Evolutionary conservation across 1,140 invertebrate species (phyloP), one percentile per base, ranked within the genome.

Genomic region (Dermatophagoides farinae): DNA sequence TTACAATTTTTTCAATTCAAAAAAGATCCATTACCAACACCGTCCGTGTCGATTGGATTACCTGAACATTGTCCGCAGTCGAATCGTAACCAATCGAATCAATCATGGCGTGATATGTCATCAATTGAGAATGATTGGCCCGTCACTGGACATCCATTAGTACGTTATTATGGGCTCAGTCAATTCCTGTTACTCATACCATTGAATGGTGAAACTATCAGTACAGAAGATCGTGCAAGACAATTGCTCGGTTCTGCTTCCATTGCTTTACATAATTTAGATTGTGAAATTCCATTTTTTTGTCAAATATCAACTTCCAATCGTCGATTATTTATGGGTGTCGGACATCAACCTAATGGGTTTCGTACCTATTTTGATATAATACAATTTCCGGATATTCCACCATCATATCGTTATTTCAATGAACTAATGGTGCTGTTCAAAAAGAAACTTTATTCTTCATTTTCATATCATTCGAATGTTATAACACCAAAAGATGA

Each of bases 331-430:
- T 95, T 84, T 71, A 71, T 82, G 41, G 88, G 88, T 84, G 11
- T 83, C 80, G 67, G 78, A 86, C 69, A 79, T 81, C 18, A 38
- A 37, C 37, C 60, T 38, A 80, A 77, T 68, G 82, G 82, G 52
- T 76, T 82, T 10, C 77, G 82, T 63, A 81, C 82, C 25, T 81
- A 83, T 68, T 90, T 87, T 72, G 83, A 92, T 67, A 87, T 91
- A 77, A 82, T 90, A 61, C 86, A 91, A 69, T 75, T 95, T 43
- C 82, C 82, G 68, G 79, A 79, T 66, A 77, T 83, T 60, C 86
- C 87, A n/a, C 74, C 77, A 43, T 82, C 88, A 66, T 89, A 82
- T 67, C 81, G 80, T 62, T 84, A 91, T 74, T 74, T 95, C 0
- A 81, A 81, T 67, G 81, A 80, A 18, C 67, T 76, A 1, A 64